Base-by-base conservation (phyloP, 2,113 vertebrate species). In the Dunckerocampus dactyliophorus region DNA sequence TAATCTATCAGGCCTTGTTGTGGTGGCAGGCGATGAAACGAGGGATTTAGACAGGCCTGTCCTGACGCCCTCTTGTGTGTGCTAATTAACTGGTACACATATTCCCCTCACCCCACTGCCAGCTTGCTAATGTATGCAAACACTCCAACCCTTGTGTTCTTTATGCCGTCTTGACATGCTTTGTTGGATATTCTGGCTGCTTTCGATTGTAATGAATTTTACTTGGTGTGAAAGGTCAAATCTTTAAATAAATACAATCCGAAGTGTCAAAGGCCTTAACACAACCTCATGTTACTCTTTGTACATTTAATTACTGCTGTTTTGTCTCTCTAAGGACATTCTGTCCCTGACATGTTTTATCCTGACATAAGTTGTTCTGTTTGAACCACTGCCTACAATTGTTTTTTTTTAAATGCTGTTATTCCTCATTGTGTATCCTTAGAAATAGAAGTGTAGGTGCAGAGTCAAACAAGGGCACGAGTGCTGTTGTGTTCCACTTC, bases 241-340 rank as follows among this genome's bases (percentile, higher is more conserved):
- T 77, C 76, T 83, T 88, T 85, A 84, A 88, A 88, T 73, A 83
- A 87, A 88, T 47, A 71, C 79, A 86, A 89, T 89, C 87, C 85
- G 66, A 82, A 54, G 76, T 79, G 84, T 83, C 84, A 87, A 78
- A 82, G 72, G 79, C 77, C 83, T 74, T 50, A 50, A 78, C 77
- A 68, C 49, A 66, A 62, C 77, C 73, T 68, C 65, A 68, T 82
- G 78, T 84, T 84, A 43, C 37, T 65, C 59, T 67, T 59, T 82
- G 86, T 87, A 84, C 75, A 74, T 74, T 81, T 89, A 87, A 88
- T 89, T 89, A 85, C 75, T 50, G 19, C 48, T 48, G 71, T 77
- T 75, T 75, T 72, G 46, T 66, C 43, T 62, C 28, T 28, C 21
- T 76, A 45, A 47, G 67, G 47, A 71, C 71, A 72, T 54, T 63